Percentiles rank a stretch among this genome's conserved stretches.
phyloP scores from a whole-genome alignment of 2,797 vertebrate species.

The Hydrocynus forskahlii region DNA sequence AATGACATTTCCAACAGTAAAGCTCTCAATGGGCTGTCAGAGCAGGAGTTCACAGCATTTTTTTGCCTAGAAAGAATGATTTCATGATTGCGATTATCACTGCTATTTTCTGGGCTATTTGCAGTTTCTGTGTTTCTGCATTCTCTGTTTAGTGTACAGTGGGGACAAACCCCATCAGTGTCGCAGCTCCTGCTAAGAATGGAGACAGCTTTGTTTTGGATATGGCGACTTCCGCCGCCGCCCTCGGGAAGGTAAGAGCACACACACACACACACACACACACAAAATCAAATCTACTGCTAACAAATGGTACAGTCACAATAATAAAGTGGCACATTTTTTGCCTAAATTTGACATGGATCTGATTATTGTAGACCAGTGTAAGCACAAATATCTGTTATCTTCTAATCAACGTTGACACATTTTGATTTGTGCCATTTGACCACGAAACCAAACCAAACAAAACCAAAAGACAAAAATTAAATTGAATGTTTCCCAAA shows the following conservation, averaged over 20 bases:
- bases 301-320: neutral
- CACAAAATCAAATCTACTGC: neutral
- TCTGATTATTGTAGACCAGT: neutral
- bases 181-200: conserved; percentile 74
- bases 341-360: neutral
- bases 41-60: too few species aligned
- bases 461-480: too few species aligned
- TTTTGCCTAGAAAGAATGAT: too few species aligned
- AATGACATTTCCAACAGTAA: too few species aligned
- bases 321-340: neutral
- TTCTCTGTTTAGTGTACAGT: conserved; percentile 70
- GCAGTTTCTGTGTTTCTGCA: neutral
- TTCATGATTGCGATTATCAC: neutral
- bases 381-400: too few species aligned
- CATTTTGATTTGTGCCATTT: too few species aligned
- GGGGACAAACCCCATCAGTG: conserved; percentile 80
- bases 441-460: too few species aligned
- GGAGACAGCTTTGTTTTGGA: conserved; percentile 81
- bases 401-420: too few species aligned
- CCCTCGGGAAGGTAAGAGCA: conserved; percentile 75
- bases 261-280: neutral
- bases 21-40: too few species aligned
- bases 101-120: neutral
- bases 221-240: conserved; percentile 80
- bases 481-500: too few species aligned